phyloP scores from a whole-genome alignment of 2,113 vertebrate species.

The Oryzias javanicus region DNA sequence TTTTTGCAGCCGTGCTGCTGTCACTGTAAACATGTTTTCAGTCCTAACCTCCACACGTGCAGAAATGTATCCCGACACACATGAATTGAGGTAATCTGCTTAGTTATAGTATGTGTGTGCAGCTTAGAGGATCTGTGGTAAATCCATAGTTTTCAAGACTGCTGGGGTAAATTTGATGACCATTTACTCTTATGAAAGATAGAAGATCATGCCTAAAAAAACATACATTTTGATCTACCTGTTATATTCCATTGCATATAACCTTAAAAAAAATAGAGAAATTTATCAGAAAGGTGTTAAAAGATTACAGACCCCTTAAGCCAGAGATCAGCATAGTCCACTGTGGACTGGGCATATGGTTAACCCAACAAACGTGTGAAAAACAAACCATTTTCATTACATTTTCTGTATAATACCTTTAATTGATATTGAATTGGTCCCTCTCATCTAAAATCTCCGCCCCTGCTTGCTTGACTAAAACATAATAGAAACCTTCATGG shows the following conservation, averaged over 20 bases:
- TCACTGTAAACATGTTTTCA: slow-evolving; percentile 56
- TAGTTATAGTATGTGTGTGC: slow-evolving; percentile 51
- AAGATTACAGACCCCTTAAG: slow-evolving; percentile 64
- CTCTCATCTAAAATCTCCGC: too few species aligned
- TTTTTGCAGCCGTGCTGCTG: slow-evolving; percentile 4
- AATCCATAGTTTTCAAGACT: slow-evolving; percentile 1
- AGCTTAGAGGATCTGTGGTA: slow-evolving; percentile 33
- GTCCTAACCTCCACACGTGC: slow-evolving; percentile 54
- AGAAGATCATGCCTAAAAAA: background rate
- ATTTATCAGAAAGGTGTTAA: slow-evolving; percentile 67
- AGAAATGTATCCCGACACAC: slow-evolving; percentile 59
- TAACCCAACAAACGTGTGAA: slow-evolving; percentile 40
- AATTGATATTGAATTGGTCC: slow-evolving; percentile 44
- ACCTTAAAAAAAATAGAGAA: slow-evolving; percentile 53
- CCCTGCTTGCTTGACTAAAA: too few species aligned
- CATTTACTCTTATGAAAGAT: slow-evolving; percentile 1
- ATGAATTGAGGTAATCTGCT: slow-evolving; percentile 67
- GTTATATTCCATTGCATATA: background rate
- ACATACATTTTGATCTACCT: background rate
- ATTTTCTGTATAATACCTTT: slow-evolving; percentile 60
- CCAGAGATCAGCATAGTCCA: slow-evolving; percentile 47
- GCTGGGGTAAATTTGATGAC: slow-evolving; percentile 8
- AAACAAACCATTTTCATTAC: slow-evolving; percentile 65
- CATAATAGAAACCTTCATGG: too few species aligned
- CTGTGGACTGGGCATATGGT: slow-evolving; percentile 44